Base-by-base conservation (phyloP, 1,140 invertebrate genomes). In the Tetraneura akinire region DNA sequence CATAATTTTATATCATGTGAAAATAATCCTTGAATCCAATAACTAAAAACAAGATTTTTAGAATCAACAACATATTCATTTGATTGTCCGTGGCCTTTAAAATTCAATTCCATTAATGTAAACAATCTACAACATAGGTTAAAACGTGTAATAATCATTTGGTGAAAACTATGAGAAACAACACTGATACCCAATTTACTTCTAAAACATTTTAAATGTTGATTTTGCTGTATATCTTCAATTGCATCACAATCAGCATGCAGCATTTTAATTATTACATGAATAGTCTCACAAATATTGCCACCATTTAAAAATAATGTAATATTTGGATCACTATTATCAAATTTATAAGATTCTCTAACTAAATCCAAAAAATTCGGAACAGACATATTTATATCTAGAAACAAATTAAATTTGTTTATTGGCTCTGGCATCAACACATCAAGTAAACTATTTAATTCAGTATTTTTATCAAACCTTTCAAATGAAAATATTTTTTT, bases 131-230 rank as follows among this genome's bases (percentile, higher is more conserved):
- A 78, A 62, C 74, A 78, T 6, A 78, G 10, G 16, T 78, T 55
- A 62, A 78, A 78, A 29, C 74, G 74, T 26, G 74, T 78, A 23
- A 78, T 13, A 11, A 32, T 11, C 16, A 47, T 42, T 78, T 78
- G 74, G 45, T 78, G 74, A 6, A 78, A 78, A 62, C 74, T 78
- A 11, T 78, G 74, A 29, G 74, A 78, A 45, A 78, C 32, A 47
- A 78, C 42, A 29, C 74, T 78, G 3, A 8, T 42, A 10, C 74
- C 74, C 18, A 78, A 60, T 23, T 47, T 78, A 47, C 74, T 78
- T 60, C 29, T 45, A 29, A 78, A 78, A 45, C 51, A 71, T n/a
- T 11, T 51, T 21, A 23, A 71, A 71, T 62, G 21, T 62, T 62
- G 21, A 1, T 11, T 42, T 45, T 10, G n/a, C 29, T 73, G 26